These are phyloP conservation scores for Psittacula cyanocephala DNA, from an alignment of 2,113 vertebrate species.

Conservation along the genomic window DNA sequence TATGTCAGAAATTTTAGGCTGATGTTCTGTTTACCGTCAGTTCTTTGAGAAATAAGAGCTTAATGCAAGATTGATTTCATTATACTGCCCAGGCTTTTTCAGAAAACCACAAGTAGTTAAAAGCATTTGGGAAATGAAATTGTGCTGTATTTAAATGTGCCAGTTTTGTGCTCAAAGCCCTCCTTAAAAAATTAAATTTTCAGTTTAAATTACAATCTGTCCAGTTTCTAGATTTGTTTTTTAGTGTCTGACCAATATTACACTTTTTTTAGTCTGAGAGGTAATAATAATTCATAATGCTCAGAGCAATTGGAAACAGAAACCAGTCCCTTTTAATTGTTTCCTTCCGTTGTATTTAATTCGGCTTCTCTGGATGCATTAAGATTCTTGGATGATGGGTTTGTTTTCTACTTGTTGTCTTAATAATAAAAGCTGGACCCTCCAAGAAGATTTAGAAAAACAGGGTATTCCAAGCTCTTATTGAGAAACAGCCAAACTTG, in stretches of 20 bases:
- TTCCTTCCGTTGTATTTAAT: conserved; percentile 68
- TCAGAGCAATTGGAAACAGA: conserved; percentile 51
- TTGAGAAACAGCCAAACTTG: not conserved
- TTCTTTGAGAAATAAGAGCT: conserved; percentile 52
- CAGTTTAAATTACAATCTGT: conserved; percentile 13
- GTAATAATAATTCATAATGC: conserved; percentile 55
- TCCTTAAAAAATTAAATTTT: conserved; percentile 43
- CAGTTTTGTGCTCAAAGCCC: conserved; percentile 27
- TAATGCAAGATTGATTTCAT: conserved; percentile 66
- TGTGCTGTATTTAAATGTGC: conserved; percentile 33
- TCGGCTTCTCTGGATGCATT: conserved; percentile 44
- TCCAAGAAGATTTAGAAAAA: not conserved
- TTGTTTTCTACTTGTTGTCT: conserved; percentile 43
- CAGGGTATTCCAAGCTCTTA: not conserved
- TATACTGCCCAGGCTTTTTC: conserved; percentile 44
- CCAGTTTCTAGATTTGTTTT: conserved; percentile 28
- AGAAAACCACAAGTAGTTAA: conserved; percentile 59
- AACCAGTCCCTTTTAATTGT: conserved; percentile 63
- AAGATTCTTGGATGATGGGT: conserved; percentile 47
- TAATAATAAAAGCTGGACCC: conserved; percentile 32
- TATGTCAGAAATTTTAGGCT: conserved; percentile 49
- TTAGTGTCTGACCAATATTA: conserved; percentile 21
- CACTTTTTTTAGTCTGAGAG: conserved; percentile 4
- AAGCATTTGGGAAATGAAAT: conserved; percentile 62
- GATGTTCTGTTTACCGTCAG: conserved; percentile 25